A percentile compares a stretch with the other conserved stretches of the same genome.
These are phyloP conservation scores for Sprattus sprattus DNA, from an alignment of 2,113 vertebrate genomes.

Conservation along the genomic window DNA sequence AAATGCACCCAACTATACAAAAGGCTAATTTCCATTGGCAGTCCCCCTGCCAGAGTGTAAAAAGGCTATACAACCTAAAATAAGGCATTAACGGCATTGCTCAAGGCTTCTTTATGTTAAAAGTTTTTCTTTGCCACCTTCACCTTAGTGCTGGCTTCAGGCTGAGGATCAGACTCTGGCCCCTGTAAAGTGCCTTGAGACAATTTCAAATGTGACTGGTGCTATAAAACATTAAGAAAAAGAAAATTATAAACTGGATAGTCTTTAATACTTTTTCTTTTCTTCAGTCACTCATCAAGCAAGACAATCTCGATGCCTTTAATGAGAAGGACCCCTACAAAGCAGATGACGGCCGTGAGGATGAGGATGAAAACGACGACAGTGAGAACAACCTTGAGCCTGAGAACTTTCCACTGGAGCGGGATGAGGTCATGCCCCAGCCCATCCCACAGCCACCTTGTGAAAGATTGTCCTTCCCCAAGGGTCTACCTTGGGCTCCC, in stretches of 20 bases:
- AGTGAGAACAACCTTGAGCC: slow-evolving; percentile 87
- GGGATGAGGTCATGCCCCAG: slow-evolving; percentile 94
- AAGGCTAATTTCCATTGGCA: too few species aligned
- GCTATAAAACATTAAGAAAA: too few species aligned
- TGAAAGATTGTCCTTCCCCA: slow-evolving; percentile 89
- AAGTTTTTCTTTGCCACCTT: too few species aligned
- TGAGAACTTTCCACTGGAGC: slow-evolving; percentile 88
- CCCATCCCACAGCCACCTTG: slow-evolving; percentile 84
- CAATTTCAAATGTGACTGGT: too few species aligned
- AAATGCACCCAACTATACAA: too few species aligned
- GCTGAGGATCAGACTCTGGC: too few species aligned
- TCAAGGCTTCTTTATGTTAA: too few species aligned
- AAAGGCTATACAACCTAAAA: too few species aligned
- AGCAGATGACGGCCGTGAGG: slow-evolving; percentile 87
- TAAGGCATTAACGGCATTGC: too few species aligned
- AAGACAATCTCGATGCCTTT: slow-evolving; percentile 97
- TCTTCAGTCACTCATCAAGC: slow-evolving; percentile 88
- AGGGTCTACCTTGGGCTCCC: slow-evolving; percentile 95
- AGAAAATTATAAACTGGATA: neutral
- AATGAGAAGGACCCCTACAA: slow-evolving; percentile 97
- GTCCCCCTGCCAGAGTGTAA: too few species aligned
- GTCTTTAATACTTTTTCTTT: neutral
- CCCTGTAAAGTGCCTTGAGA: too few species aligned
- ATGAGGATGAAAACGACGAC: slow-evolving; percentile 94
- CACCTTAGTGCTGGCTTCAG: too few species aligned